Evolutionary conservation across 1,140 invertebrate species (phyloP).

Genomic region (Papilio machaon): DNA sequence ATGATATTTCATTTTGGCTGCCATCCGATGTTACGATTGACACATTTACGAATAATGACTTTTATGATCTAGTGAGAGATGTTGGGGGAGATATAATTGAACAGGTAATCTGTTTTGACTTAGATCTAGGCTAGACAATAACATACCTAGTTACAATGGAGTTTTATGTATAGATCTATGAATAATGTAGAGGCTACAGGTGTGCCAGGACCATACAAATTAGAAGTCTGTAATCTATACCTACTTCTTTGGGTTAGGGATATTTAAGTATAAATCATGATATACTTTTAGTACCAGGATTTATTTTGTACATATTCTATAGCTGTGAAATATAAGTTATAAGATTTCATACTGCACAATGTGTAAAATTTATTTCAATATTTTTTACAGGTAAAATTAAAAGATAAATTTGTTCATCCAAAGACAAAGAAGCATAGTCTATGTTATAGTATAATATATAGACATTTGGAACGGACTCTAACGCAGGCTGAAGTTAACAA

Average conservation of each 20-base stretch:
- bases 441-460: slow-evolving; percentile 96
- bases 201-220: too few species aligned
- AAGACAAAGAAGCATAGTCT: slow-evolving; percentile 92
- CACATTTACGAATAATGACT: slow-evolving; percentile 91
- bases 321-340: too few species aligned
- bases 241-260: too few species aligned
- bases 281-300: too few species aligned
- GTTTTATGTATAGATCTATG: too few species aligned
- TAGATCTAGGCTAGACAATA: background rate
- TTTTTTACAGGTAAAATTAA: slow-evolving; percentile 86
- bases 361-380: background rate
- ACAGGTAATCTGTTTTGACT: slow-evolving; percentile 84
- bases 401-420: slow-evolving; percentile 95
- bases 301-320: too few species aligned
- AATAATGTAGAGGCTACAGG: too few species aligned
- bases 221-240: too few species aligned
- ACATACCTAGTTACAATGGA: too few species aligned
- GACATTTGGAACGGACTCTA: slow-evolving; percentile 95
- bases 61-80: slow-evolving; percentile 96
- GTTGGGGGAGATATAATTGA: slow-evolving; percentile 96
- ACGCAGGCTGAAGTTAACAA: slow-evolving; percentile 94
- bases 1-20: slow-evolving; percentile 99
- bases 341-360: too few species aligned
- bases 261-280: too few species aligned
- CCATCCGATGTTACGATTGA: slow-evolving; percentile 83